Evolutionary conservation across 2,113 vertebrate genomes (phyloP), one percentile per base, ranked within the genome.

Genomic region (Myrmecophaga tridactyla): DNA sequence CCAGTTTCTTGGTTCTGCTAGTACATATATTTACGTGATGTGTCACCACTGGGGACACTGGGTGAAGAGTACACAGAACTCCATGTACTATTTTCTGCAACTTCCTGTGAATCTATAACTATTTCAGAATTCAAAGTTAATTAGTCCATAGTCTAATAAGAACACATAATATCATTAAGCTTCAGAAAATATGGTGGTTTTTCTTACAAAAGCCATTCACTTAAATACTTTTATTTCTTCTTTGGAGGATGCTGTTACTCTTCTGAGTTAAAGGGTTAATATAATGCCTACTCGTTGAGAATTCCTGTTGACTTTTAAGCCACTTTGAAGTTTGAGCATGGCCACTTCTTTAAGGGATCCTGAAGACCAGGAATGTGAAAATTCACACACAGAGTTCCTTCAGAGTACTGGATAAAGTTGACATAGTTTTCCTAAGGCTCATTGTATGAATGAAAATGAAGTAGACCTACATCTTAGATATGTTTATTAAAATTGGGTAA

Each of bases 11-110:
- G 31, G 12, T 2, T 34, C 2, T 3, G 17, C 8, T 1, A 0
- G 5, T 10, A 6, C 23, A 2, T 0, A 1, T 4, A 17, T 25
- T 21, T 14, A 15, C 7, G 3, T n/a, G 6, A 34, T 83, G 14
- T 15, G 7, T 51, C 65, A 2, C 21, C 21, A 2, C 0, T 18
- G 31, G 20, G 10, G 21, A 6, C 4, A 23, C 87, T 31, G 46
- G 23, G 18, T 20, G 6, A 13, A 9, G 36, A 31, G 56, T 27
- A 34, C 65, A 4, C 21, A 18, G n/a, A 14, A 58, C 48, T 25
- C 63, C 3, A 6, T 8, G 41, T 15, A 18, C 69, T 4, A 8
- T 6, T 84, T 87, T n/a, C 48, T 51, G 46, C 7, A 67, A 18
- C n/a, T 23, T 48, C 41, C n/a, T 23, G 6, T 34, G 31, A 62